A percentile compares a stretch with the other conserved stretches of the same genome.
Conservation (phyloP, 2,888 invertebrate genomes). For the Agonopterix arenella region DNA sequence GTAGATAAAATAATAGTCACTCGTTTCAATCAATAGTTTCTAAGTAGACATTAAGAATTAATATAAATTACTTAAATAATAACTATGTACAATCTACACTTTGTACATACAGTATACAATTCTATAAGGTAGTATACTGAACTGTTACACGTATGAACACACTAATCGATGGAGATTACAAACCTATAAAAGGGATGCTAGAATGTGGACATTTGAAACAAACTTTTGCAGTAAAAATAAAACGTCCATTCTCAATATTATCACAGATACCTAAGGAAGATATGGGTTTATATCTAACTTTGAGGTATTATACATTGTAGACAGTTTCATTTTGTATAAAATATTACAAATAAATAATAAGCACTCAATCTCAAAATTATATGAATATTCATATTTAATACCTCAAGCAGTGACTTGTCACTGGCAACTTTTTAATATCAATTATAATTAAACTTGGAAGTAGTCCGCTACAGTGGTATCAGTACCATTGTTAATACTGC, state of each 20-base stretch:
- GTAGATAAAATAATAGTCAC: too few species aligned
- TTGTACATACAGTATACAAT: conserved; percentile 47
- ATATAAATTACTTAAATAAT: conserved; percentile 5
- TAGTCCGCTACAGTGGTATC: conserved; percentile 63
- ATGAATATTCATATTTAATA: conserved; percentile 3
- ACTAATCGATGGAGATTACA: conserved; percentile 44
- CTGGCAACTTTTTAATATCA: not conserved
- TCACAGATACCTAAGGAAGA: conserved; percentile 73
- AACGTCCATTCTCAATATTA: conserved; percentile 52
- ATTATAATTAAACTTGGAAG: conserved; percentile 47
- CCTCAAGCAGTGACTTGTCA: conserved; percentile 5
- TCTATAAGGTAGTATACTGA: conserved; percentile 20
- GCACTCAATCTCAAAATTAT: conserved; percentile 49
- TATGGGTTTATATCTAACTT: conserved; percentile 33
- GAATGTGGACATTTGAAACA: not conserved
- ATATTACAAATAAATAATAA: conserved; percentile 53
- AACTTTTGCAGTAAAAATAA: conserved; percentile 24
- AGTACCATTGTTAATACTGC: conserved; percentile 61
- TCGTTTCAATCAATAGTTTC: too few species aligned
- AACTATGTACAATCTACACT: conserved; percentile 44
- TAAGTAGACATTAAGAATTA: not conserved
- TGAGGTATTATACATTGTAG: conserved; percentile 52
- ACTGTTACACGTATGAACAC: conserved; percentile 34
- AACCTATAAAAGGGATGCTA: conserved; percentile 16
- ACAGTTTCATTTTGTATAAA: conserved; percentile 27